A percentile compares a stretch with the other conserved stretches of the same genome.
Evolutionary conservation across 2,797 vertebrate genomes (phyloP).

Genomic region (Pangasius macronema): DNA sequence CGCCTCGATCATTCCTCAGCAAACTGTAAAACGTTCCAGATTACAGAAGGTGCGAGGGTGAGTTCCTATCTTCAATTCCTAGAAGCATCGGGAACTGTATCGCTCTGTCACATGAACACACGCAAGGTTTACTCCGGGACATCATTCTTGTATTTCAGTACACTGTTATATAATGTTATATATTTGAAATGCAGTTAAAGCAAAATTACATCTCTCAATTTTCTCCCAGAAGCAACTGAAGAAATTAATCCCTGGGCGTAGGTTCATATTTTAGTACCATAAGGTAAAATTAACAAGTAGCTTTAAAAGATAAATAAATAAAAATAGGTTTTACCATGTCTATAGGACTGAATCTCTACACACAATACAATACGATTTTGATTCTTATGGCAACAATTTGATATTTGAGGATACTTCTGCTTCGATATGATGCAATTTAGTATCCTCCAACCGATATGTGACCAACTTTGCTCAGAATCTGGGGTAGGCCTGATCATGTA

Average conservation of each 20-base stretch:
- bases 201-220: neutral
- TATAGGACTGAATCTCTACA: neutral
- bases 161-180: neutral
- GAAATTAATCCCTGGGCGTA: neutral
- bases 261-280: neutral
- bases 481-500: neutral
- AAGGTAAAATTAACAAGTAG: neutral
- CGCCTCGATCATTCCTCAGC: conserved; percentile 24
- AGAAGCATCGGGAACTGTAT: neutral
- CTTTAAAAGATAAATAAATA: neutral
- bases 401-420: neutral
- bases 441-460: neutral
- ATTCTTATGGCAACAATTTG: neutral
- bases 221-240: neutral
- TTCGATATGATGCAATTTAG: neutral
- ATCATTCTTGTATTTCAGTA: neutral
- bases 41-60: neutral
- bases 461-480: neutral
- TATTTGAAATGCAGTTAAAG: neutral
- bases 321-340: neutral
- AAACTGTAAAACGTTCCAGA: conserved; percentile 54
- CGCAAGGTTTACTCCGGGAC: neutral
- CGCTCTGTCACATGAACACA: neutral
- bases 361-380: neutral
- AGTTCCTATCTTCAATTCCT: conserved; percentile 3